These are phyloP conservation scores for Scyliorhinus canicula DNA, from an alignment of 2,797 vertebrate genomes.

Conservation along the genomic window DNA sequence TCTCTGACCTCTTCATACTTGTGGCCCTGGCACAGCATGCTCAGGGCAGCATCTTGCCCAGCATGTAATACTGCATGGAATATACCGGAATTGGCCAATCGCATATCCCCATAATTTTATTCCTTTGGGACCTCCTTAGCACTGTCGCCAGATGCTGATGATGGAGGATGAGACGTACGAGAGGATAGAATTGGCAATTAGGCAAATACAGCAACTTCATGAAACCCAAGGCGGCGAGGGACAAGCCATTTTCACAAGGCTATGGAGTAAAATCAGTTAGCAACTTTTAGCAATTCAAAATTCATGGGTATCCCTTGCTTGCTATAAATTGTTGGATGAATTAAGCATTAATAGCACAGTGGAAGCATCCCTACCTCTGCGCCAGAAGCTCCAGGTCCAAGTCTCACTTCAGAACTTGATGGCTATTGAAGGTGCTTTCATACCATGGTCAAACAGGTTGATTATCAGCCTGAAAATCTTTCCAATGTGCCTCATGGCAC, in stretches of 20 bases:
- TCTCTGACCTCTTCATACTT: too few species aligned
- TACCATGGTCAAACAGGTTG: too few species aligned
- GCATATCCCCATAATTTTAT: background rate
- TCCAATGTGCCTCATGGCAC: too few species aligned
- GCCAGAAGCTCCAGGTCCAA: too few species aligned
- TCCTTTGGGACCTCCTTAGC: background rate
- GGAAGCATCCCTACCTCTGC: too few species aligned
- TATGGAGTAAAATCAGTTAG: too few species aligned
- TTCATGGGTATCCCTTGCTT: background rate
- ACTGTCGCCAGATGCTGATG: background rate
- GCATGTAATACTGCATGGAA: too few species aligned
- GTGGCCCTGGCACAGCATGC: too few species aligned
- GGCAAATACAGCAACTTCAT: background rate
- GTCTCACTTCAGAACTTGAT: too few species aligned
- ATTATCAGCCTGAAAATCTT: too few species aligned
- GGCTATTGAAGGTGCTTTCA: too few species aligned
- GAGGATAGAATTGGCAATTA: background rate
- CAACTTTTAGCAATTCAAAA: background rate
- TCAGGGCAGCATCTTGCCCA: too few species aligned
- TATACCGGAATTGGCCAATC: background rate
- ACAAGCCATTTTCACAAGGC: background rate
- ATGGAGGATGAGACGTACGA: background rate
- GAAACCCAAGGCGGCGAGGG: background rate
- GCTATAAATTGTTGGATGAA: background rate
- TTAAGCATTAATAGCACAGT: background rate